Conservation (phyloP, 1,140 invertebrate genomes). For the Pogonomyrmex californicus region DNA sequence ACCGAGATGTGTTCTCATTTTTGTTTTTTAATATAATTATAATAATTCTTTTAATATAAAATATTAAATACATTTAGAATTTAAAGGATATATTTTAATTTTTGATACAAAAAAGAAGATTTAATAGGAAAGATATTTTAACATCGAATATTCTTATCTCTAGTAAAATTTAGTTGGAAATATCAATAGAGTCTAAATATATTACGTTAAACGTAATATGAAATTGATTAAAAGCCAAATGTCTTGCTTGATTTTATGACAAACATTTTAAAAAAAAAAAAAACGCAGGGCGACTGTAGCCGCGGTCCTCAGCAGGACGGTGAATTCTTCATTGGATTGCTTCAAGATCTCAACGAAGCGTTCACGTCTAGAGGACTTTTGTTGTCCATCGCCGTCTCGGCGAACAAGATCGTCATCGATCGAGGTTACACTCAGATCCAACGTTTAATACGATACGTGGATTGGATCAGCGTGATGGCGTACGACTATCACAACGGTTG, state of each 20-base stretch:
- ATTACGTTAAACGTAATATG: background rate
- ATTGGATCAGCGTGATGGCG: conserved; percentile 95
- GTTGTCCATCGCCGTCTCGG: conserved; percentile 94
- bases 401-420: conserved; percentile 95
- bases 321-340: conserved; percentile 91
- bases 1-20: conserved; percentile 3
- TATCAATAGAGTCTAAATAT: background rate
- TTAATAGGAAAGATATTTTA: background rate
- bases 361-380: conserved; percentile 90
- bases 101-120: background rate
- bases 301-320: conserved; percentile 92
- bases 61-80: background rate
- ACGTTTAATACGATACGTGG: conserved; percentile 89
- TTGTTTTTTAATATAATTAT: background rate
- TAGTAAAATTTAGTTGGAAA: background rate
- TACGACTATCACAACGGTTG: conserved; percentile 96
- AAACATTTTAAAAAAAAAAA: no score
- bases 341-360: conserved; percentile 92
- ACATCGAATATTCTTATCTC: background rate
- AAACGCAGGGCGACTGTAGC: conserved; percentile 90
- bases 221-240: background rate
- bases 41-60: conserved; percentile 1
- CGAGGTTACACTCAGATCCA: conserved; percentile 92
- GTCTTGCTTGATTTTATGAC: conserved; percentile 41
- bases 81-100: background rate